Percentiles rank a stretch among this genome's conserved stretches.
phyloP scores from a whole-genome alignment of 2,888 invertebrate genomes.

The Vesta saturnalis region DNA sequence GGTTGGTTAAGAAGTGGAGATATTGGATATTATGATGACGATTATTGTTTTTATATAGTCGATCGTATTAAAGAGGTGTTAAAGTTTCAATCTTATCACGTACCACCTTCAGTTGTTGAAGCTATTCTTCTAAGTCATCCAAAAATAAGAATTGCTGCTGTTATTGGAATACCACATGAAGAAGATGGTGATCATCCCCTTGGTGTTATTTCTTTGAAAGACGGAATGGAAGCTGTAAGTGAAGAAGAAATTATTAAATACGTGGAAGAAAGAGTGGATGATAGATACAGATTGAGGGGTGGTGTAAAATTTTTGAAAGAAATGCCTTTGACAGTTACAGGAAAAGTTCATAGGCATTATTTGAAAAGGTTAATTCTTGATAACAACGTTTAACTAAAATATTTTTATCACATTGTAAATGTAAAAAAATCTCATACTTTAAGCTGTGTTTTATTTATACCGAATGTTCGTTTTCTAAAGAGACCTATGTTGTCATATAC shows the following conservation, averaged over 20 bases:
- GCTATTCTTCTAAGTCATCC: constrained; percentile 52
- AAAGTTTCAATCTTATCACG: constrained; percentile 65
- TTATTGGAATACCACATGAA: constrained; percentile 55
- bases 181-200: constrained; percentile 55
- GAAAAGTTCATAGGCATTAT: constrained; percentile 36
- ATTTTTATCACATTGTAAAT: no score
- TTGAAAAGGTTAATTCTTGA: not conserved
- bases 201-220: constrained; percentile 49
- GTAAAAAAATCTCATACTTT: no score
- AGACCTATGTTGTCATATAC: no score
- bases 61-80: constrained; percentile 66
- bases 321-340: constrained; percentile 37
- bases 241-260: constrained; percentile 34
- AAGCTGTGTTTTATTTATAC: no score
- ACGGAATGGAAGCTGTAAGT: constrained; percentile 6
- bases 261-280: constrained; percentile 42
- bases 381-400: not conserved
- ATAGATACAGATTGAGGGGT: constrained; percentile 42
- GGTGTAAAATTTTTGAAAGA: constrained; percentile 42
- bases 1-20: constrained; percentile 67
- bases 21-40: constrained; percentile 64
- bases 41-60: constrained; percentile 63
- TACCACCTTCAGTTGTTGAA: constrained; percentile 57
- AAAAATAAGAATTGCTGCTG: constrained; percentile 49
- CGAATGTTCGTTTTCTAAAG: no score